Evolutionary conservation across 1,140 invertebrate species (phyloP), one percentile per base, ranked within the genome.

Genomic region (Uloborus diversus): DNA sequence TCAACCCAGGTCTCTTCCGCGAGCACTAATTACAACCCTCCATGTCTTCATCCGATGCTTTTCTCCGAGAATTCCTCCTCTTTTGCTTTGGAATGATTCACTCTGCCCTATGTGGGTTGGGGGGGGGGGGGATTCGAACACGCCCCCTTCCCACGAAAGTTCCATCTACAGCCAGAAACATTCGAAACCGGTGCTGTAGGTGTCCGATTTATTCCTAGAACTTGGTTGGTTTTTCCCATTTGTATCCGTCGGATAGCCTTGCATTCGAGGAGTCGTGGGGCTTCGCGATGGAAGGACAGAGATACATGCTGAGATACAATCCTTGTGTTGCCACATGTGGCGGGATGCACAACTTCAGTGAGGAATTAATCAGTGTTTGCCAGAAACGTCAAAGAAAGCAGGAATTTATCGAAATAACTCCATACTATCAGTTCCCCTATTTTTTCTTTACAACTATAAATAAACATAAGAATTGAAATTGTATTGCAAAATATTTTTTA

Each of bases 21-120:
- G 37, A 33, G 69, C 69, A 56, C 69, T 73, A 73, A 73, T 73
- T 73, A 73, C 53, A 47, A 53, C 53, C 53, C 37, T 42, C 37
- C 37, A 42, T 42, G 53, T 73, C 69, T 73, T 73, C 69, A 73
- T 73, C 66, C 28, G 37, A 42, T 42, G 37, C 37, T 42, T 42
- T 42, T 42, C 69, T 70, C 51, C 17, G 68, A 70, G 68, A 70
- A 37, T 57, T 49, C 47, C 53, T 35, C 42, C 37, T 13, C 33
- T 64, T 49, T 69, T 33, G 37, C 30, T 33, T n/a, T 33, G 66
- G 49, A 69, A 69, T 69, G 66, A 69, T 69, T 69, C 66, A 69
- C 66, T 56, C 42, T 20, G 9, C 9, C 42, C 51, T 14, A 17
- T 56, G 51, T 56, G 51, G 9, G 9, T 42, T 9, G 37, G 37